phyloP scores from a whole-genome alignment of 1,140 invertebrate genomes.

The Drosophila leontia region DNA sequence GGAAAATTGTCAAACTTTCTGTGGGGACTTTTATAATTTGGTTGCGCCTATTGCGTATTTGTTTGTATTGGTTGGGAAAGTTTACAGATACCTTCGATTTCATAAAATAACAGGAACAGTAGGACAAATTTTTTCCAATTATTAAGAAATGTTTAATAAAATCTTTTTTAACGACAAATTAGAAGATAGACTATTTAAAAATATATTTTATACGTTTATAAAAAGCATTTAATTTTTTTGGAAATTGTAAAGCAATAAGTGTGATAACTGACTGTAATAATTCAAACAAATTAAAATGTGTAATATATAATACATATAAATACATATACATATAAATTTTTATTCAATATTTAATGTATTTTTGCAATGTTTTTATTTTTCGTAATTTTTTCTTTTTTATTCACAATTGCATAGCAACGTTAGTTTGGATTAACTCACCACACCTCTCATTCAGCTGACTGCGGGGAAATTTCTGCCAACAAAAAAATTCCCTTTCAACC shows the following conservation, averaged over 20 bases:
- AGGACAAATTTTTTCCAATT: too few species aligned
- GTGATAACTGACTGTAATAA: neutral
- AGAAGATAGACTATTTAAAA: too few species aligned
- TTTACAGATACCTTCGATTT: neutral
- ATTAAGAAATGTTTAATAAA: too few species aligned
- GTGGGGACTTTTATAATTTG: neutral
- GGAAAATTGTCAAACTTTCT: neutral
- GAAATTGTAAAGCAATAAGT: neutral
- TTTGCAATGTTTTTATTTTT: too few species aligned
- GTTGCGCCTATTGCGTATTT: neutral
- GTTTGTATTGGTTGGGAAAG: neutral
- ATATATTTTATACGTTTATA: neutral
- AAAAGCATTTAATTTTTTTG: neutral
- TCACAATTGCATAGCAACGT: neutral
- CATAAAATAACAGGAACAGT: too few species aligned
- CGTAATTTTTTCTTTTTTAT: neutral
- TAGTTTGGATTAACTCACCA: constrained; percentile 17
- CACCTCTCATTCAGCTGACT: neutral
- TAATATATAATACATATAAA: too few species aligned
- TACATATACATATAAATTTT: too few species aligned
- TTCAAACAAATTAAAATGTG: too few species aligned
- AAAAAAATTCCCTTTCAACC: constrained; percentile 27
- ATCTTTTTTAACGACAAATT: too few species aligned
- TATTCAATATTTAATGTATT: too few species aligned
- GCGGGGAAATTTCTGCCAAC: constrained; percentile 11